Evolutionary conservation across 1,140 invertebrate species (phyloP), one percentile per base, ranked within the genome.

Genomic region (Drosophila dunni): DNA sequence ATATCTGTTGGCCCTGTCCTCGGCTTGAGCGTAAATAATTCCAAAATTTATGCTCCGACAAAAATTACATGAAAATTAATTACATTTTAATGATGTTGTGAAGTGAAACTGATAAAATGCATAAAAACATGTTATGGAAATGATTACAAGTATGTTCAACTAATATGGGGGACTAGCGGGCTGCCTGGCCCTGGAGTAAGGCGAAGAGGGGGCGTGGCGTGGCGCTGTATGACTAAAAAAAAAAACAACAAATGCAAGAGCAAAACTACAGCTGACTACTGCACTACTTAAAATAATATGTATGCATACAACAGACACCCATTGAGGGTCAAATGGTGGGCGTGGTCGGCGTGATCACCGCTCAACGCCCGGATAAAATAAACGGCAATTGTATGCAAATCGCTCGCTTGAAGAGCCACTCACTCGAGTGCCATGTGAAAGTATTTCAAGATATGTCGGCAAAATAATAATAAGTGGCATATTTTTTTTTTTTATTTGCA

Each of bases 21-120:
- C 75, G 78, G 77, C 82, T 91, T 91, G 77, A 84, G 85, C 72
- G 78, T 77, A 90, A 91, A 91, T 91, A 91, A 91, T 91, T 91
- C 90, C 90, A 91, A 91, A 91, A 91, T 91, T 90, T 91, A 91
- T 91, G 90, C 86, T 91, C 90, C 90, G 90, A 91, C 85, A 91
- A 91, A 91, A 91, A 91, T 91, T 90, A 78, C 86, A 91, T 78
- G 84, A 85, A 85, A 80, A 78, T 81, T 84, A 84, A 81, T 91
- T 88, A 88, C 75, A 88, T 78, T 86, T 90, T 75, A 88, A 86
- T 83, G 76, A 86, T 79, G 82, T 80, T 60, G 66, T 80, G 64
- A 46, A 53, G 71, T 75, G 66, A 75, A 60, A 75, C 58, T 75
- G 72, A 70, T 74, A 50, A 74, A 68, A 69, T 74, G 51, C 66